Evolutionary conservation across 1,140 invertebrate species (phyloP).

Genomic region (Lasioglossum baleicum): DNA sequence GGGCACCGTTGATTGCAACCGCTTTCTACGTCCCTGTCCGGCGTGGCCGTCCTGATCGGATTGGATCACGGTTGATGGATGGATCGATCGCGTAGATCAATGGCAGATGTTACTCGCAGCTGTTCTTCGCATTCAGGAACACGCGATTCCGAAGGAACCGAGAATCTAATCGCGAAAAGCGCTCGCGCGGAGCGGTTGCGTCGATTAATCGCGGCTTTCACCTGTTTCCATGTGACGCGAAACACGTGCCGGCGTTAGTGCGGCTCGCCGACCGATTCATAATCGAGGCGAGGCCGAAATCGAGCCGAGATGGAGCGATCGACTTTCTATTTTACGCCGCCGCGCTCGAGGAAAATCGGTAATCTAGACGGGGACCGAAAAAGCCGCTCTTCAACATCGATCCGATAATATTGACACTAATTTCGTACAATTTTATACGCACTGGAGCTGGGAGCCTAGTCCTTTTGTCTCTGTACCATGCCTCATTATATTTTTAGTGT

Average conservation of each 20-base stretch:
- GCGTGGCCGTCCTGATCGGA: neutral
- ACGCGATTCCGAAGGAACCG: neutral
- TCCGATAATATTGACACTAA: no score
- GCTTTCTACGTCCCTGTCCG: neutral
- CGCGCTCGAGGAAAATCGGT: neutral
- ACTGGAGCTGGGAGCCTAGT: no score
- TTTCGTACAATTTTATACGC: no score
- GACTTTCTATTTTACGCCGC: conserved; percentile 37
- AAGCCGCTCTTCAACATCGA: no score
- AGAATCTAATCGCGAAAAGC: conserved; percentile 1
- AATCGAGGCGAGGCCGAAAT: conserved; percentile 40
- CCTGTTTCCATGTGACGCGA: conserved; percentile 49
- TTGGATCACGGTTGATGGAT: conserved; percentile 16
- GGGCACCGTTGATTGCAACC: neutral
- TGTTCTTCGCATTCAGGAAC: neutral
- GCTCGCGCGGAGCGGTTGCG: neutral
- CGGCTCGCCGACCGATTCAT: conserved; percentile 28
- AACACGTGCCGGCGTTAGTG: conserved; percentile 35
- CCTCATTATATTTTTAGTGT: no score
- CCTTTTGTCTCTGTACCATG: no score
- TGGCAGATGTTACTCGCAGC: conserved; percentile 11
- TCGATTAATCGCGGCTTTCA: conserved; percentile 49
- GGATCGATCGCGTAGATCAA: neutral
- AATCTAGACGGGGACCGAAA: neutral
- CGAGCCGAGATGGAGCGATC: conserved; percentile 40